Base-by-base conservation (phyloP, 2,113 vertebrate genomes). In the Macrotus californicus region DNA sequence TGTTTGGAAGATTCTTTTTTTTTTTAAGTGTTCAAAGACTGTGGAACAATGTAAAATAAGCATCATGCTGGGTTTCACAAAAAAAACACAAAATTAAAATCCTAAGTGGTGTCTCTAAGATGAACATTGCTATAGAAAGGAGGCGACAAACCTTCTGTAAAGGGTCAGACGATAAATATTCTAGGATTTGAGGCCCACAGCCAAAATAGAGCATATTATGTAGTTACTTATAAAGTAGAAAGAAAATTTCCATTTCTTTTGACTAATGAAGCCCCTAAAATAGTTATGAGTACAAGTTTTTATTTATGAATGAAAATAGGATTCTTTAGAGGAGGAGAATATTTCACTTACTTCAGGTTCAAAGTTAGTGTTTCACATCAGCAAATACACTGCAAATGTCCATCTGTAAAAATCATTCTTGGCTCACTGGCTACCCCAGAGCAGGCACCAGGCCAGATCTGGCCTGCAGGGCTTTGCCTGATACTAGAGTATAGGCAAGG, bases 31-130 rank as follows among this genome's bases (percentile, higher is more conserved):
- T 24, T 59, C 82, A 81, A 22, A 77, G 21, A 77, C 72, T 87
- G 18, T 61, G 26, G n/a, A 91, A 85, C 9, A 34, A 76, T 61
- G 5, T 67, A 81, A 93, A 76, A 29, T 22, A 82, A 64, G 66
- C 8, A 48, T 2, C 87, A 12, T 26, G 39, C 18, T 70, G n/a
- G 52, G 31, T 88, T 87, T 73, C 31, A 84, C 21, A 22, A 43
- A 36, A 36, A 69, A 75, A 91, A 95, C 22, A 88, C 24, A 82
- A 83, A 96, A 83, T 80, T 83, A 91, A 93, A 93, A 85, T 22
- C 67, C 36, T 46, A 89, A 70, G 43, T 43, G 31, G 29, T 73
- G 29, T 50, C n/a, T 82, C 11, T 69, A 56, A 43, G 41, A 22
- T 31, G 7, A 90, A 82, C 36, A 89, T 2, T 54, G 29, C 31